phyloP scores from a whole-genome alignment of 2,888 invertebrate species.

The Tenthredo mesomela region DNA sequence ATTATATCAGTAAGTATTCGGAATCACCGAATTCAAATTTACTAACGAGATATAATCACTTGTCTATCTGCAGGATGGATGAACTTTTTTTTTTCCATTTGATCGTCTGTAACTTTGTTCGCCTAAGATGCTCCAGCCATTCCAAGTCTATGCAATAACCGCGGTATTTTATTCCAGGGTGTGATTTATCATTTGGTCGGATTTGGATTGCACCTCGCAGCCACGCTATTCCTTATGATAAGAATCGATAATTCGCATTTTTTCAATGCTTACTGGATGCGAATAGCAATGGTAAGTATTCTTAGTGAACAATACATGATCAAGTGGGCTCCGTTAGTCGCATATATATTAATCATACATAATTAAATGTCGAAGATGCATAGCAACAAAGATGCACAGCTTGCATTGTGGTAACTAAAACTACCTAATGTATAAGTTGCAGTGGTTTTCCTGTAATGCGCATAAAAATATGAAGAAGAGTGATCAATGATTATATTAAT shows the following conservation, averaged over 20 bases:
- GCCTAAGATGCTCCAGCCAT: background rate
- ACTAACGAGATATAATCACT: background rate
- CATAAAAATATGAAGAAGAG: background rate
- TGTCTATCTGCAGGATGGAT: background rate
- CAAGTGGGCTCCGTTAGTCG: background rate
- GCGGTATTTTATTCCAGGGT: constrained; percentile 42
- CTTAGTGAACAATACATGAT: background rate
- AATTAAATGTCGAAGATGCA: background rate
- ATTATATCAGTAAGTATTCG: constrained; percentile 10
- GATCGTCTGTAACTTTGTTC: background rate
- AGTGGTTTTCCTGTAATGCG: background rate
- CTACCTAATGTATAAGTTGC: background rate
- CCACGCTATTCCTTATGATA: constrained; percentile 84
- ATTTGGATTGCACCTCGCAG: constrained; percentile 84
- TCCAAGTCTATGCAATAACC: background rate
- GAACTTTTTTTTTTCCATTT: background rate
- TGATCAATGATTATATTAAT: background rate
- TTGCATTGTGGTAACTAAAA: too few relatives aligned
- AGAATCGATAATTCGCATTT: constrained; percentile 79
- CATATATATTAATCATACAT: background rate
- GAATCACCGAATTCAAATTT: background rate
- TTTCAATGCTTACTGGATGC: constrained; percentile 81
- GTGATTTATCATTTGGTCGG: constrained; percentile 86
- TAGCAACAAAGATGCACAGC: too few relatives aligned
- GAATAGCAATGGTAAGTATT: constrained; percentile 85